These are phyloP conservation scores for Margarornis squamiger DNA, from an alignment of 2,797 vertebrate genomes.

Conservation along the genomic window DNA sequence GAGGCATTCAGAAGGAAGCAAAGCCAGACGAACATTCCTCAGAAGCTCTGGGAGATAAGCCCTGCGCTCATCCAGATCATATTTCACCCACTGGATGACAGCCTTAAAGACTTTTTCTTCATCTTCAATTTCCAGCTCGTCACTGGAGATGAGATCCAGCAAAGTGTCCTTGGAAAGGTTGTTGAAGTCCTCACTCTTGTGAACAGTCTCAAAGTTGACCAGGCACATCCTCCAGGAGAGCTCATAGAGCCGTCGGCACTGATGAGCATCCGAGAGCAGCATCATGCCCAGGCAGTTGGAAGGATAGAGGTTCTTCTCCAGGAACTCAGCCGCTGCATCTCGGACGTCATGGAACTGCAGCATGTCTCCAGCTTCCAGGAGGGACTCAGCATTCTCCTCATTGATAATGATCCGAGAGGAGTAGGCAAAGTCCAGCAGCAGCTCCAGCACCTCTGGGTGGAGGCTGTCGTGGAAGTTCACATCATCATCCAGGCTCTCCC, in stretches of 20 bases:
- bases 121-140: slow-evolving; percentile 93
- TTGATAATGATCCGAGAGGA: slow-evolving; percentile 92
- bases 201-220: slow-evolving; percentile 88
- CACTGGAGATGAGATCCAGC: slow-evolving; percentile 90
- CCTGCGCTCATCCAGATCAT: slow-evolving; percentile 81
- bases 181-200: slow-evolving; percentile 89
- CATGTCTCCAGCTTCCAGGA: slow-evolving; percentile 94
- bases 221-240: slow-evolving; percentile 94
- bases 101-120: slow-evolving; percentile 90
- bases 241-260: slow-evolving; percentile 90
- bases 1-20: slow-evolving; percentile 89
- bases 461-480: slow-evolving; percentile 93
- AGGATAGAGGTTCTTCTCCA: slow-evolving; percentile 90
- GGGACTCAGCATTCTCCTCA: slow-evolving; percentile 92
- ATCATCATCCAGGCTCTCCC: slow-evolving; percentile 88
- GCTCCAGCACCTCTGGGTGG: slow-evolving; percentile 93
- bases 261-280: slow-evolving; percentile 92
- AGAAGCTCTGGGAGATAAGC: slow-evolving; percentile 87
- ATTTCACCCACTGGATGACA: slow-evolving; percentile 89
- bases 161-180: slow-evolving; percentile 89
- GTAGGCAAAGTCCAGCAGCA: slow-evolving; percentile 93
- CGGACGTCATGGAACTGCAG: slow-evolving; percentile 93
- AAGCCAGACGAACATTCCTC: slow-evolving; percentile 85
- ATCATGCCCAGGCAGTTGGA: slow-evolving; percentile 95
- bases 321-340: slow-evolving; percentile 90